A percentile compares a stretch with the other conserved stretches of the same genome.
These are phyloP conservation scores for Tor tambroides DNA, from an alignment of 2,113 vertebrate genomes.

Conservation along the genomic window DNA sequence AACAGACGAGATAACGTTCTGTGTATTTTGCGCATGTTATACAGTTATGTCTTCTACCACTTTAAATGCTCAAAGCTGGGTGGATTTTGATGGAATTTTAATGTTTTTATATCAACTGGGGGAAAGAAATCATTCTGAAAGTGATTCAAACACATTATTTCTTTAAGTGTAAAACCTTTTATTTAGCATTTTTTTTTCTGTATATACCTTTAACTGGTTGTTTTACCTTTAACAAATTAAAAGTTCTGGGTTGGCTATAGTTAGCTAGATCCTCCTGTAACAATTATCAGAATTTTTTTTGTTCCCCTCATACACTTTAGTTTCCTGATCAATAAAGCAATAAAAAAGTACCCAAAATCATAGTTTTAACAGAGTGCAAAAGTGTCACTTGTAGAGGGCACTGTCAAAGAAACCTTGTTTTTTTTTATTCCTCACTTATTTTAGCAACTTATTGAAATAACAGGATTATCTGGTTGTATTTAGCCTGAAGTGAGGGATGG, in stretches of 20 bases:
- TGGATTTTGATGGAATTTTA: not conserved
- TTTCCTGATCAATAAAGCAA: not conserved
- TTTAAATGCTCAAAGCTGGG: not conserved
- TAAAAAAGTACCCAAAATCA: not conserved
- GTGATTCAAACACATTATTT: not conserved
- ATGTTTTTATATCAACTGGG: not conserved
- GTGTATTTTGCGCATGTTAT: not conserved
- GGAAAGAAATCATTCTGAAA: not conserved
- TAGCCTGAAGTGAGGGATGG: conserved; percentile 7
- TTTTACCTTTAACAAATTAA: not conserved
- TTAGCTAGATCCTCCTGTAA: not conserved
- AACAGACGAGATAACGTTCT: not conserved
- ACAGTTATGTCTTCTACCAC: not conserved
- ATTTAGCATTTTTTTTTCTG: not conserved
- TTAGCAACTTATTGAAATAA: conserved; percentile 22
- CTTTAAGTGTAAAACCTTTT: not conserved
- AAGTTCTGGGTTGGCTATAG: not conserved
- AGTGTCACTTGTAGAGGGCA: not conserved
- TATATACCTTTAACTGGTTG: not conserved
- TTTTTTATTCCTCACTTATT: not conserved
- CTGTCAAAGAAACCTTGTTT: not conserved
- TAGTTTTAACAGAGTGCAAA: not conserved
- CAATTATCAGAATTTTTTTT: not conserved
- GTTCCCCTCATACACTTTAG: not conserved
- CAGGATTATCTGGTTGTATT: conserved; percentile 22